Percentiles rank a stretch among this genome's conserved stretches.
These are phyloP conservation scores for Eulacestoma nigropectus DNA, from an alignment of 2,113 vertebrate species.

Conservation along the genomic window DNA sequence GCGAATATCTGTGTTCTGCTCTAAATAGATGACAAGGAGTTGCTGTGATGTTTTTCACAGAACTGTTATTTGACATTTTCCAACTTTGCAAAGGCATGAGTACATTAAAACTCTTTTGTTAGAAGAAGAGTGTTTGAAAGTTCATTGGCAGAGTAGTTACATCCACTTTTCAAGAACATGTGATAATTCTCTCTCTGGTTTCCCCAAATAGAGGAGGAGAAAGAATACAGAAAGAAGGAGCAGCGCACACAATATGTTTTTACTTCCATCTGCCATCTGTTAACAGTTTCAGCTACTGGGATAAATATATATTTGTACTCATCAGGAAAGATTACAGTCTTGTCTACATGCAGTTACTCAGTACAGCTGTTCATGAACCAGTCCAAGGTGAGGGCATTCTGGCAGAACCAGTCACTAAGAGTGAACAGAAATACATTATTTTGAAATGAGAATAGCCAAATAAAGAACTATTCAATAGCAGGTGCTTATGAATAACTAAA, in stretches of 20 bases:
- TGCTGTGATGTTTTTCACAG: neutral
- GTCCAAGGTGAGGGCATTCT: slow-evolving; percentile 9
- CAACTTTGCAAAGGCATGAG: neutral
- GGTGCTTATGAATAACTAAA: neutral
- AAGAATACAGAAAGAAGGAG: slow-evolving; percentile 8
- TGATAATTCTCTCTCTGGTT: neutral
- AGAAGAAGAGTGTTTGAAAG: slow-evolving; percentile 19
- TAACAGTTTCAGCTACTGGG: slow-evolving; percentile 32
- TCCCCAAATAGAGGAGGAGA: neutral
- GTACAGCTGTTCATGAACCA: neutral
- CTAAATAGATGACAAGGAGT: neutral
- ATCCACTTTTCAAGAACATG: slow-evolving; percentile 26
- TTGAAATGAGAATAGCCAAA: neutral
- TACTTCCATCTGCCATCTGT: slow-evolving; percentile 45
- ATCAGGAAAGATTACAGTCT: neutral
- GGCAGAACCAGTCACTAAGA: neutral
- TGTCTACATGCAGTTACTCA: neutral
- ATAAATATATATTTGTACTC: slow-evolving; percentile 27
- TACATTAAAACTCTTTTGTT: slow-evolving; percentile 23
- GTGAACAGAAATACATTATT: neutral
- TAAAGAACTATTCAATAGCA: neutral
- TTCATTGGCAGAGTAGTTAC: slow-evolving; percentile 15
- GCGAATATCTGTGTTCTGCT: neutral
- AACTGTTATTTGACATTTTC: slow-evolving; percentile 27
- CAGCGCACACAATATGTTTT: neutral